Evolutionary conservation across 2,797 vertebrate species (phyloP), one percentile per base, ranked within the genome.

Genomic region (Champsocephalus esox): DNA sequence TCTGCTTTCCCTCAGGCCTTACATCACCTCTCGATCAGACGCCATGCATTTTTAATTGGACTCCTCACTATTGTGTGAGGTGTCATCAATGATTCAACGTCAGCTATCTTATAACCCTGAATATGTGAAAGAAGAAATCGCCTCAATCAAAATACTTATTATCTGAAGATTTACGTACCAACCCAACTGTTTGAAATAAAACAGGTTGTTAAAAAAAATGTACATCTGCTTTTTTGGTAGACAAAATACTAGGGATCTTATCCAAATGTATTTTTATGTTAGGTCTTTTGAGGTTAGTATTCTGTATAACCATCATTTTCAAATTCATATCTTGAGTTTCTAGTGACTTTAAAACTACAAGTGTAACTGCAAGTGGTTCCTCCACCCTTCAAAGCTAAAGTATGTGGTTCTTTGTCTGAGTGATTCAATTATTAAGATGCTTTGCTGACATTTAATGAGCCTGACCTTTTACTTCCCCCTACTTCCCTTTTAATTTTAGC

Each of bases 381-480:
- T 70, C 41, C 61, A 69, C 34, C 28, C 67, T 72, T 78, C 62
- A 77, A 62, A 85, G 68, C 54, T 59, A 62, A 74, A 81, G 88
- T 61, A 79, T 81, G 82, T 84, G 66, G 60, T 85, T 78, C 77
- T 87, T 86, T 91, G 81, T 85, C 70, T 69, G 68, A 89, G 78
- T 65, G 76, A 86, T 85, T 82, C 16, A 83, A 85, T 90, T 90
- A 92, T 88, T 89, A 88, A 93, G 83, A 91, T 91, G 87, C 83
- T 89, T 87, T 90, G 72, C 81, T 87, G 89, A 92, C 87, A 90
- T 93, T 93, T 93, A 93, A 93, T 92, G 85, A 93, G 91, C 48
- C 77, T 83, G 92, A 93, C 92, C 92, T 94, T 94, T 92, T 71
- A 62, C 73, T 70, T 80, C 73, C 71, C 68, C 14, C 64, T 84